Percentiles rank a stretch among this genome's conserved stretches.
phyloP scores from a whole-genome alignment of 2,888 invertebrate species.

The Flabesymbios commensalis region DNA sequence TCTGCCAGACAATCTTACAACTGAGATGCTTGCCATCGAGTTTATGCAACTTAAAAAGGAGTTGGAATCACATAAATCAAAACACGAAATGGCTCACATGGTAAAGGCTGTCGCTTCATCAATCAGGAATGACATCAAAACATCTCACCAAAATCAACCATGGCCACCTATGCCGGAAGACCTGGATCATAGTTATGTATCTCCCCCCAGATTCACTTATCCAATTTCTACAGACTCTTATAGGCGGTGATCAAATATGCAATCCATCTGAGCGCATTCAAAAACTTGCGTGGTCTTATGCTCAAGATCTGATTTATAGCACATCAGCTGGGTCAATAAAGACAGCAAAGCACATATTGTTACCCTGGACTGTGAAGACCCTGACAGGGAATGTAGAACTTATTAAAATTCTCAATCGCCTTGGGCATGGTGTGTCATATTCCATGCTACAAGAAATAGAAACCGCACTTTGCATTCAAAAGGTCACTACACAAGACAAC shows the following conservation, averaged over 20 bases:
- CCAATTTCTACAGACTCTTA: not conserved
- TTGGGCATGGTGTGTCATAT: constrained; percentile 15
- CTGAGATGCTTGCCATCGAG: not conserved
- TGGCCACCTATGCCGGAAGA: constrained; percentile 5
- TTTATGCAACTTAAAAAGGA: not conserved
- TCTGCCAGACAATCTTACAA: not conserved
- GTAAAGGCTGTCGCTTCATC: no score
- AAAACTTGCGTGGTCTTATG: not conserved
- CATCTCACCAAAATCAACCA: not conserved
- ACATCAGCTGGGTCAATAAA: not conserved
- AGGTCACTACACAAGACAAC: not conserved
- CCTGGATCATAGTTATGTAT: not conserved
- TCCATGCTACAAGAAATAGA: constrained; percentile 11
- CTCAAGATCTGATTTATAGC: constrained; percentile 7
- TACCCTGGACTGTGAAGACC: constrained; percentile 7
- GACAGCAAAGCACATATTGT: constrained; percentile 6
- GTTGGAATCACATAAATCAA: not conserved
- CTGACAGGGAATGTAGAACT: constrained; percentile 12
- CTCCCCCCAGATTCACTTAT: not conserved
- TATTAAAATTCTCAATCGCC: constrained; percentile 3
- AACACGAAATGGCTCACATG: no score
- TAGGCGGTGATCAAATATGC: not conserved
- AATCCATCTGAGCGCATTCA: not conserved
- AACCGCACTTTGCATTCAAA: constrained; percentile 12
- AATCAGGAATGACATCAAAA: no score